phyloP scores from a whole-genome alignment of 2,797 vertebrate genomes.

The Nannoperca obscura region DNA sequence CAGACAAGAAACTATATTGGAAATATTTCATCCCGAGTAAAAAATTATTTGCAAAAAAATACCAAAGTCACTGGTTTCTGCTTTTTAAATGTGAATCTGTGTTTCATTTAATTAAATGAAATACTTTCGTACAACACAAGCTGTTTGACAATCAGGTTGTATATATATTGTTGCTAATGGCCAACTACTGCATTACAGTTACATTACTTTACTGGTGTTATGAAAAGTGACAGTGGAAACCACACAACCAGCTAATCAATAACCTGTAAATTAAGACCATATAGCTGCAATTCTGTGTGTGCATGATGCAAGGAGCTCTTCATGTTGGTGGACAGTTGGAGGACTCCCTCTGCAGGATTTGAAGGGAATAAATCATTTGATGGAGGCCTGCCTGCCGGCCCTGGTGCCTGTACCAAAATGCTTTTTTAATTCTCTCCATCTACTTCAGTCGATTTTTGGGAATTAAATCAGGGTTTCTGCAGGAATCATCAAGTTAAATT shows the following conservation, averaged over 20 bases:
- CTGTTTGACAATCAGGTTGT: too few relatives aligned
- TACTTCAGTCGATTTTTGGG: background rate
- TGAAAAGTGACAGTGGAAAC: background rate
- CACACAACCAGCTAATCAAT: background rate
- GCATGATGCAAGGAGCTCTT: background rate
- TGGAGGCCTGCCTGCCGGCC: too few relatives aligned
- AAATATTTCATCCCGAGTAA: background rate
- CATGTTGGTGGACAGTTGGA: background rate
- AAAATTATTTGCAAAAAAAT: background rate
- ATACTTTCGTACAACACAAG: too few relatives aligned
- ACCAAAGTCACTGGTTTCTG: background rate
- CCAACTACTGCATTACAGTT: background rate
- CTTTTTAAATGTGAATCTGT: background rate
- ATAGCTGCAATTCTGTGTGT: background rate
- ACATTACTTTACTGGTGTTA: background rate
- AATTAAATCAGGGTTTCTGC: background rate
- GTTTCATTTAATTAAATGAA: background rate
- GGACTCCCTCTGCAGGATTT: constrained; percentile 64
- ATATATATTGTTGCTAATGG: background rate
- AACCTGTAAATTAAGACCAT: background rate
- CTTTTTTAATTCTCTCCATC: background rate
- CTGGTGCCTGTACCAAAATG: background rate
- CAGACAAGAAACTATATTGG: background rate
- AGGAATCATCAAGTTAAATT: background rate
- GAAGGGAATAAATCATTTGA: background rate